These are phyloP conservation scores for Acanthoscelides obtectus DNA, from an alignment of 2,888 invertebrate species.

Conservation along the genomic window DNA sequence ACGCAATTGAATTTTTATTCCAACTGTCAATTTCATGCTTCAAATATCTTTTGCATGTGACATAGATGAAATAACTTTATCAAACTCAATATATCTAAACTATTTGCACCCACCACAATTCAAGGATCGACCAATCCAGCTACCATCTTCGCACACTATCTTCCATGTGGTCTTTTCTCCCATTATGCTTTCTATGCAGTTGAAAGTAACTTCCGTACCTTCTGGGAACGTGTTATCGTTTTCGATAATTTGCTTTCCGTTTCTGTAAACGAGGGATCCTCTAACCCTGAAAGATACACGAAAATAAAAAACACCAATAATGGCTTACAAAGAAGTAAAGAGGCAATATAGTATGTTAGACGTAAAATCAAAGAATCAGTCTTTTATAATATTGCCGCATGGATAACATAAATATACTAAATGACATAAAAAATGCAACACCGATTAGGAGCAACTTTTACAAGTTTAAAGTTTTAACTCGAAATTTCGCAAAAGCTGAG, in stretches of 20 bases:
- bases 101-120: constrained; percentile 62
- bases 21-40: not conserved
- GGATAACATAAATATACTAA: too few relatives aligned
- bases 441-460: too few relatives aligned
- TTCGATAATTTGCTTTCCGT: constrained; percentile 63
- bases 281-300: constrained; percentile 55
- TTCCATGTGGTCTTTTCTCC: constrained; percentile 82
- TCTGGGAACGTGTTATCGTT: constrained; percentile 69
- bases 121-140: constrained; percentile 77
- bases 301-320: constrained; percentile 1
- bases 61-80: not conserved
- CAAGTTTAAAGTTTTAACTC: too few relatives aligned
- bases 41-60: not conserved
- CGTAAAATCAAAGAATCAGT: too few relatives aligned
- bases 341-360: too few relatives aligned
- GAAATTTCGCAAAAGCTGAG: too few relatives aligned
- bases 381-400: too few relatives aligned
- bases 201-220: constrained; percentile 77
- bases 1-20: not conserved
- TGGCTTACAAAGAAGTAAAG: not conserved
- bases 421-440: too few relatives aligned
- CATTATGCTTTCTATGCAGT: constrained; percentile 76
- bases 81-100: not conserved
- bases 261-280: constrained; percentile 72
- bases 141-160: constrained; percentile 77